A percentile compares a stretch with the other conserved stretches of the same genome.
Evolutionary conservation across 2,888 invertebrate species (phyloP).

Genomic region (Miltochrista miniata): DNA sequence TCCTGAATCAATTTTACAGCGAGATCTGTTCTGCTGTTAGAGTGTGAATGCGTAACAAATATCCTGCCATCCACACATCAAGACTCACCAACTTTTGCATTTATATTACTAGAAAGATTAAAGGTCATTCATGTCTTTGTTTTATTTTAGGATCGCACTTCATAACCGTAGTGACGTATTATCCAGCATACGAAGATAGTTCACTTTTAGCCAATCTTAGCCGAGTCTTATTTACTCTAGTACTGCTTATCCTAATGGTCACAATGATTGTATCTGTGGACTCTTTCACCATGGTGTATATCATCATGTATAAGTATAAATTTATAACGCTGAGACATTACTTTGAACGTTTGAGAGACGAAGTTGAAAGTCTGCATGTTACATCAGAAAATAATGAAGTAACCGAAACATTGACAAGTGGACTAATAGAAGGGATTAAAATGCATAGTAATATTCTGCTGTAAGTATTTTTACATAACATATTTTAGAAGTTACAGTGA

Average conservation of each 20-base stretch:
- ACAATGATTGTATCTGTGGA: conserved; percentile 71
- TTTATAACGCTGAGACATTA: conserved; percentile 67
- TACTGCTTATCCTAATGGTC: conserved; percentile 56
- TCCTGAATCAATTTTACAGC: too few species aligned
- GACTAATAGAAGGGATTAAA: conserved; percentile 63
- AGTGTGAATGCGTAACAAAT: too few species aligned
- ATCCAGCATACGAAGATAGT: conserved; percentile 59
- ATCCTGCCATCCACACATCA: too few species aligned
- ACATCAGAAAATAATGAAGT: conserved; percentile 43
- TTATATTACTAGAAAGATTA: too few species aligned
- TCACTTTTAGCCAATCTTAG: conserved; percentile 47
- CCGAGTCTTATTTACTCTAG: conserved; percentile 52
- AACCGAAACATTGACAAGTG: conserved; percentile 48
- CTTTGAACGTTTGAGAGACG: conserved; percentile 56
- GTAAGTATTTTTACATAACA: conserved; percentile 39
- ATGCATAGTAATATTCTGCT: conserved; percentile 67
- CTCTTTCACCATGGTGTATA: conserved; percentile 55
- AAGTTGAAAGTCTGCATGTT: conserved; percentile 47
- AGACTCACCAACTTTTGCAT: too few species aligned
- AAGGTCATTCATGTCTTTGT: background rate
- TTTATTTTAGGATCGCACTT: conserved; percentile 64
- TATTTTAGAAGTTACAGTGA: too few species aligned
- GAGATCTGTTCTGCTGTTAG: too few species aligned
- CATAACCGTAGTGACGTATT: conserved; percentile 68
- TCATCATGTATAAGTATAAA: conserved; percentile 73